phyloP scores from a whole-genome alignment of 37 sponge, comb jelly and placozoan species.

The Halisarca cf. caerulea region DNA sequence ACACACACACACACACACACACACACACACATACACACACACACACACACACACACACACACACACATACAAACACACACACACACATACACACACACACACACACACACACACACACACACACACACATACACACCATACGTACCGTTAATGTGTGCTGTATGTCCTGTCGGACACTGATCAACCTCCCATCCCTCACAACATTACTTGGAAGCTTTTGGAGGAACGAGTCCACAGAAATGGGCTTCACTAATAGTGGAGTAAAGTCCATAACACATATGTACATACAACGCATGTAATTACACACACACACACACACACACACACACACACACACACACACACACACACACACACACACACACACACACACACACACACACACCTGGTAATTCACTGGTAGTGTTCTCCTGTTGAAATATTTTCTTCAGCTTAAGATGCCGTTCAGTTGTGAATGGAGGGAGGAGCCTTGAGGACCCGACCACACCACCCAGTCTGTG shows the following conservation, averaged over 20 bases:
- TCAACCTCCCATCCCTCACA: constrained; percentile 75
- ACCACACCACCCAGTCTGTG: constrained; percentile 61
- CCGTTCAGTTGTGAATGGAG: not conserved
- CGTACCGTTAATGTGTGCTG: constrained; percentile 45
- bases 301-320: too few relatives aligned
- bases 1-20: too few relatives aligned
- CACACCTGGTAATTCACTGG: constrained; percentile 1
- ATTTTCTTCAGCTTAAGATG: not conserved
- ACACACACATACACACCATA: not conserved
- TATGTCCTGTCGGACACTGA: constrained; percentile 84
- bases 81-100: too few relatives aligned
- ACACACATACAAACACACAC: too few relatives aligned
- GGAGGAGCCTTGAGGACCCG: constrained; percentile 52
- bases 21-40: too few relatives aligned
- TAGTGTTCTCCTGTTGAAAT: not conserved
- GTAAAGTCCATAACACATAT: not conserved
- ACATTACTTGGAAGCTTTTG: constrained; percentile 74
- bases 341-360: not conserved
- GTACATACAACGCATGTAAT: too few relatives aligned
- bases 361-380: too few relatives aligned
- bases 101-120: too few relatives aligned
- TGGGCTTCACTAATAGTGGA: constrained; percentile 5
- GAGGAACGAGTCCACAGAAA: constrained; percentile 75
- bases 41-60: too few relatives aligned
- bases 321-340: too few relatives aligned